Evolutionary conservation across 2,888 invertebrate species (phyloP), one percentile per base, ranked within the genome.

Genomic region (Coremacera marginata): DNA sequence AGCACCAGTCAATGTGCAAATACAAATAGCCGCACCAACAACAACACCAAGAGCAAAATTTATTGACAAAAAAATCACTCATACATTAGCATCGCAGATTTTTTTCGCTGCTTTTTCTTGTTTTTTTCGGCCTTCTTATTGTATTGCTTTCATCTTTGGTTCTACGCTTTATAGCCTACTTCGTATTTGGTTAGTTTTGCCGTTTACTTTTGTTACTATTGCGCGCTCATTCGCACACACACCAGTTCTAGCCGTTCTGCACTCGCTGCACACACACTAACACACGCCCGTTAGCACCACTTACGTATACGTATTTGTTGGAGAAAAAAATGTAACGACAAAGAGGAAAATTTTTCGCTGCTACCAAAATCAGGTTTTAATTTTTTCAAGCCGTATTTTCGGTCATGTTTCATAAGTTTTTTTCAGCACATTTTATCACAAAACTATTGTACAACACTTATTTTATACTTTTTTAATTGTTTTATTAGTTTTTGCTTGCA

Each of bases 331-430:
- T 83, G 82, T 82, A 57, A 83, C 79, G 81, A 81, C 80, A 84
- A 82, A 84, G 81, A 82, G 49, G 65, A 84, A 86, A 83, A 85
- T 79, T 84, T 82, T 83, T 83, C 78, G 78, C 81, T 76, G 71
- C 80, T 68, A 78, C 22, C 75, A 77, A 82, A 85, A 84, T 85
- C 86, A 82, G 86, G 86, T 86, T 85, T 85, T 79, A 80, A 79
- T 76, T 82, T 79, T 82, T 81, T 82, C 75, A 82, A 81, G 82
- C 80, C 73, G 75, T 77, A 80, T 80, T 83, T 85, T 77, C 19
- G 57, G 19, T 70, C 74, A 77, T 79, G 81, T 62, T 57, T 11
- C 49, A 19, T 14, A n/a, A 31, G 67, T 76, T 79, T 78, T 34
- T 31, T 77, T n/a, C n/a, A 79, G 65, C 31, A 62, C 71, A 72